These are phyloP conservation scores for Leptopilina boulardi DNA, from an alignment of 1,140 invertebrate genomes.

Conservation along the genomic window DNA sequence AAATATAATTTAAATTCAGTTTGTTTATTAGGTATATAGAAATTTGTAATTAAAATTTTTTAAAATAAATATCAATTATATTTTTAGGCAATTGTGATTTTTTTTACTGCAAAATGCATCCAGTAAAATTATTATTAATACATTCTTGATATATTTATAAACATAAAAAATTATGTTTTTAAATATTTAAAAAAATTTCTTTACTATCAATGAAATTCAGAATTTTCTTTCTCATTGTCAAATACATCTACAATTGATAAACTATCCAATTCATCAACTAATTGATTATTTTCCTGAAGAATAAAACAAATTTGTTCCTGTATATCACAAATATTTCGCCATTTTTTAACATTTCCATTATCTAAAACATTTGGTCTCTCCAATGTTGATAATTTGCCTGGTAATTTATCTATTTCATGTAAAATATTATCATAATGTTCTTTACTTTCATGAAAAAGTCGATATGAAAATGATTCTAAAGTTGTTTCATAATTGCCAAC, in stretches of 20 bases:
- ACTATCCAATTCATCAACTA: constrained; percentile 71
- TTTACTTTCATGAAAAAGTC: constrained; percentile 67
- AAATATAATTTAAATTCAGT: too few species aligned
- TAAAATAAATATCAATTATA: too few species aligned
- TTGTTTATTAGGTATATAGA: too few species aligned
- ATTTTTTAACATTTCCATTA: constrained; percentile 65
- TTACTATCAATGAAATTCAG: constrained; percentile 35
- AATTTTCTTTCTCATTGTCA: constrained; percentile 27
- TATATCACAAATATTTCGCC: constrained; percentile 71
- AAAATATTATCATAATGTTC: constrained; percentile 67
- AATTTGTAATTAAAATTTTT: too few species aligned
- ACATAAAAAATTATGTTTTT: too few species aligned
- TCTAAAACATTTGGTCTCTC: constrained; percentile 59
- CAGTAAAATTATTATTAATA: too few species aligned
- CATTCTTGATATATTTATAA: too few species aligned
- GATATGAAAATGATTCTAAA: constrained; percentile 67
- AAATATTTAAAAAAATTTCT: too few species aligned
- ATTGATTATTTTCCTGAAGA: constrained; percentile 70
- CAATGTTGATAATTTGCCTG: constrained; percentile 55
- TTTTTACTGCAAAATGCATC: too few species aligned
- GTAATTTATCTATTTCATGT: constrained; percentile 63
- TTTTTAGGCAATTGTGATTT: too few species aligned
- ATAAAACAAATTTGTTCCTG: constrained; percentile 74
- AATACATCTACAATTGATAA: constrained; percentile 4
- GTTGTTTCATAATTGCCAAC: constrained; percentile 76